Evolutionary conservation across 1,140 invertebrate species (phyloP).

Genomic region (Tetramorium simillimum): DNA sequence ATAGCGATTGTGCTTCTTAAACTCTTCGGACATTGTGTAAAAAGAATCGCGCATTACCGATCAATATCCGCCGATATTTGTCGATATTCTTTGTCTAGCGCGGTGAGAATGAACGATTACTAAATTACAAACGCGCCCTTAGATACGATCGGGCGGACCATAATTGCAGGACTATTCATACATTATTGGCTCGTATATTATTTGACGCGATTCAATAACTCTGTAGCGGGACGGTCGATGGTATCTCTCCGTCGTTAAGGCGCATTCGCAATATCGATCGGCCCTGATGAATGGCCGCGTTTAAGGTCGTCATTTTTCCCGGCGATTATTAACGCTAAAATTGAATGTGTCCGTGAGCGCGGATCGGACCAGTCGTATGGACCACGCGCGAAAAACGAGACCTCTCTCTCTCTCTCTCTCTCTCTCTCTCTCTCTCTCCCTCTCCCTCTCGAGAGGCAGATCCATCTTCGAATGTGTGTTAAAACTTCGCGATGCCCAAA

Average conservation of each 20-base stretch:
- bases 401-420: background rate
- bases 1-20: background rate
- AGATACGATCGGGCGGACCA: slow-evolving; percentile 76
- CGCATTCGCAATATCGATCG: slow-evolving; percentile 80
- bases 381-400: slow-evolving; percentile 73
- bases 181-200: slow-evolving; percentile 83
- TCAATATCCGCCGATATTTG: slow-evolving; percentile 1
- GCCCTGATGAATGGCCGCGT: slow-evolving; percentile 76
- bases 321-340: slow-evolving; percentile 79
- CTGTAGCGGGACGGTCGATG: slow-evolving; percentile 72
- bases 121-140: slow-evolving; percentile 75
- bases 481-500: slow-evolving; percentile 52
- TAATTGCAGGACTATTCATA: slow-evolving; percentile 81
- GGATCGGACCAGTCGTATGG: slow-evolving; percentile 43
- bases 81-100: slow-evolving; percentile 3
- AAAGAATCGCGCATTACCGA: background rate
- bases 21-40: background rate
- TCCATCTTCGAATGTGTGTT: slow-evolving; percentile 66
- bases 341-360: slow-evolving; percentile 74
- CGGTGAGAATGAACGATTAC: slow-evolving; percentile 73
- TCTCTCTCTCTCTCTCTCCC: background rate
- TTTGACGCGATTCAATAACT: slow-evolving; percentile 82
- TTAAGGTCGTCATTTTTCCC: slow-evolving; percentile 76
- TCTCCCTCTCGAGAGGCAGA: slow-evolving; percentile 24
- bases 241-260: slow-evolving; percentile 78